A percentile compares a stretch with the other conserved stretches of the same genome.
Conservation (phyloP, 1,140 invertebrate genomes). For the Brachionus koreanus region DNA sequence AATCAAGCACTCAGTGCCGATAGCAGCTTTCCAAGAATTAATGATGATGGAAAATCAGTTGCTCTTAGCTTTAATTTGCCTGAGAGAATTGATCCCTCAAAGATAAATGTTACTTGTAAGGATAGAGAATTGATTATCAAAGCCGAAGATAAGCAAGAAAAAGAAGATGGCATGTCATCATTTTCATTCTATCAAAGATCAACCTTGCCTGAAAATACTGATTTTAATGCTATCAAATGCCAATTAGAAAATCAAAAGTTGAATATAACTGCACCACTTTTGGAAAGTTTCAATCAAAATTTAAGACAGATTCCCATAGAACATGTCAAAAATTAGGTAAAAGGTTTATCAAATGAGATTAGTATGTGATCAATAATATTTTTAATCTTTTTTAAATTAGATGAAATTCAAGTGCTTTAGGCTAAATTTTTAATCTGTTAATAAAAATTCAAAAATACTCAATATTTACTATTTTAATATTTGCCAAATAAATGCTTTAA, state of each 20-base stretch:
- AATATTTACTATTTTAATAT: not conserved
- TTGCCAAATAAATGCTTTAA: constrained; percentile 1
- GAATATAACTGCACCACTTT: constrained; percentile 8
- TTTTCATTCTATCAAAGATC: constrained; percentile 21
- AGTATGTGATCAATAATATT: not conserved
- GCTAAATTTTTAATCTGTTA: not conserved
- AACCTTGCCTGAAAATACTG: constrained; percentile 35
- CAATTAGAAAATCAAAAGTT: constrained; percentile 8
- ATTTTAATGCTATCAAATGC: constrained; percentile 40
- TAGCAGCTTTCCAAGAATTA: not conserved
- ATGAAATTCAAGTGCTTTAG: not conserved
- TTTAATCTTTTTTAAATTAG: not conserved
- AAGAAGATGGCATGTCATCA: not conserved
- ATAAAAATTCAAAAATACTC: not conserved
- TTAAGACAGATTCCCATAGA: constrained; percentile 35
- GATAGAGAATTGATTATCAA: constrained; percentile 28
- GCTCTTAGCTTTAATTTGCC: constrained; percentile 14
- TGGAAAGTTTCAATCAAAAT: constrained; percentile 3
- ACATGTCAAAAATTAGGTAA: constrained; percentile 25
- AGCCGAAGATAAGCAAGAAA: constrained; percentile 36
- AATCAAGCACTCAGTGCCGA: not conserved
- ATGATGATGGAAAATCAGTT: constrained; percentile 38
- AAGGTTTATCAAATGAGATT: not conserved
- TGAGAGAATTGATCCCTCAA: constrained; percentile 23
- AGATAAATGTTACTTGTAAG: constrained; percentile 41